Evolutionary conservation across 2,888 invertebrate species (phyloP).

Genomic region (Cantharis rufa): DNA sequence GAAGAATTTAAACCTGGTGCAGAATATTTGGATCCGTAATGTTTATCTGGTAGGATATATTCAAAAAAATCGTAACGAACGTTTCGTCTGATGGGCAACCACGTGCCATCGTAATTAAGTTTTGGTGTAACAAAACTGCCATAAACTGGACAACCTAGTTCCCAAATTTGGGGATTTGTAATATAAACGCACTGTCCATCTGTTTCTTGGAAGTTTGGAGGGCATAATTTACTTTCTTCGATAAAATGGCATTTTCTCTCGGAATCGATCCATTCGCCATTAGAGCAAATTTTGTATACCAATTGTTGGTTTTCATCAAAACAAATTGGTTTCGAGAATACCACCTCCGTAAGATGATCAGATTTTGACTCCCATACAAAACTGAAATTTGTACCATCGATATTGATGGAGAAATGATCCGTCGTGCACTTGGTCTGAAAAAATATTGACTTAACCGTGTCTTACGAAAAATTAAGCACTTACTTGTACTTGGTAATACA

Average conservation of each 20-base stretch:
- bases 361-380: conserved; percentile 9
- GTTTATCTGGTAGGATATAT: conserved; percentile 33
- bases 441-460: neutral
- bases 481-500: neutral
- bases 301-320: conserved; percentile 40
- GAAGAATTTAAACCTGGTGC: neutral
- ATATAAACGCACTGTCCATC: conserved; percentile 47
- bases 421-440: conserved; percentile 5
- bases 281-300: conserved; percentile 41
- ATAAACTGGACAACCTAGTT: conserved; percentile 39
- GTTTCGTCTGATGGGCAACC: conserved; percentile 41
- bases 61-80: conserved; percentile 37
- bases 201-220: conserved; percentile 32
- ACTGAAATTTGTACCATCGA: neutral
- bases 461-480: neutral
- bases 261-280: conserved; percentile 44
- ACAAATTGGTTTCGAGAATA: conserved; percentile 49
- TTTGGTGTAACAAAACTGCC: conserved; percentile 33
- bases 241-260: conserved; percentile 37
- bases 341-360: neutral
- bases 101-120: conserved; percentile 32
- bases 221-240: conserved; percentile 35
- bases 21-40: conserved; percentile 33
- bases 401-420: neutral
- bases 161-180: conserved; percentile 41